Percentiles rank a stretch among this genome's conserved stretches.
These are phyloP conservation scores for Parnassius orleans DNA, from an alignment of 2,888 invertebrate genomes.

Conservation along the genomic window DNA sequence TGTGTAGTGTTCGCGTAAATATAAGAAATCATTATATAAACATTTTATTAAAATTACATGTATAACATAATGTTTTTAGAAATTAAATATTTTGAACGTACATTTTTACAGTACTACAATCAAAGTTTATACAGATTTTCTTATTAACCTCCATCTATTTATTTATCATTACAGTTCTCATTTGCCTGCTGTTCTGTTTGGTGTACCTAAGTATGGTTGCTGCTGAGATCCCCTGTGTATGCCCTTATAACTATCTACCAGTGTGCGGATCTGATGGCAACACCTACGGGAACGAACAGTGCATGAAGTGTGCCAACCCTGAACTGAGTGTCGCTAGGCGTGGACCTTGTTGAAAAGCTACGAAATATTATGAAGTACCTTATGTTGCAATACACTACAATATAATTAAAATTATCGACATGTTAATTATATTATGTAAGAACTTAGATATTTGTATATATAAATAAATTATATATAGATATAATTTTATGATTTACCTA, in stretches of 20 bases:
- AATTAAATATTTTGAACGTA: no score
- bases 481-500: no score
- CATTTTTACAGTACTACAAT: no score
- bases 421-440: no score
- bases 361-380: neutral
- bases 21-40: no score
- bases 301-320: slow-evolving; percentile 23
- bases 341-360: slow-evolving; percentile 7
- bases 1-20: no score
- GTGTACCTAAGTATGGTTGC: slow-evolving; percentile 4
- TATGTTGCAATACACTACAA: no score
- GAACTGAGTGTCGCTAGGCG: slow-evolving; percentile 8
- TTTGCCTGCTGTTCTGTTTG: slow-evolving; percentile 21
- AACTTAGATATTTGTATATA: no score
- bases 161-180: slow-evolving; percentile 21
- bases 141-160: neutral
- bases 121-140: neutral
- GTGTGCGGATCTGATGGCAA: slow-evolving; percentile 22
- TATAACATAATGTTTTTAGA: no score
- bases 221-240: neutral
- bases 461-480: no score
- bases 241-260: slow-evolving; percentile 9
- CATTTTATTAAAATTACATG: no score
- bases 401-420: no score
- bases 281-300: slow-evolving; percentile 16